A percentile compares a stretch with the other conserved stretches of the same genome.
phyloP scores from a whole-genome alignment of 2,113 vertebrate species.

The Chionomys nivalis region DNA sequence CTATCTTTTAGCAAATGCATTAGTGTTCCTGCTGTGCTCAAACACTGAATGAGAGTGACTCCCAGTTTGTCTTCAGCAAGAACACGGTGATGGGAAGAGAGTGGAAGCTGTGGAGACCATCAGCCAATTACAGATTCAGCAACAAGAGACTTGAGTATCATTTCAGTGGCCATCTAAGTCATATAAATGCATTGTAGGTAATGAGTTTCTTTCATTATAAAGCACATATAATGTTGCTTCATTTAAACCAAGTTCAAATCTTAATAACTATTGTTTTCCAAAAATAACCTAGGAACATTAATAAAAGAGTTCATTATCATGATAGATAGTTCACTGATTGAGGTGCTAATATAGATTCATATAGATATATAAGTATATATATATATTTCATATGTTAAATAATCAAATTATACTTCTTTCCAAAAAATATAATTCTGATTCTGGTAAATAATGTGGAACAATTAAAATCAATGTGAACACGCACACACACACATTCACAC shows the following conservation, averaged over 20 bases:
- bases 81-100: background rate
- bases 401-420: constrained; percentile 61
- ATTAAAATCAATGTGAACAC: background rate
- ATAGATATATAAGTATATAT: too few species aligned
- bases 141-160: background rate
- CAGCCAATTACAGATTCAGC: background rate
- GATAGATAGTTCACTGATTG: constrained; percentile 57
- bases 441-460: constrained; percentile 36
- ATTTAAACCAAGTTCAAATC: constrained; percentile 66
- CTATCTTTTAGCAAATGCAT: background rate
- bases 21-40: background rate
- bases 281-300: constrained; percentile 64
- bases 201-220: background rate
- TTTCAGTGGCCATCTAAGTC: background rate
- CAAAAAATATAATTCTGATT: constrained; percentile 5
- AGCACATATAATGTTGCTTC: background rate
- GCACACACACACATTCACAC: background rate
- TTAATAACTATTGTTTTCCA: constrained; percentile 61
- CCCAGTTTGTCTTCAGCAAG: background rate
- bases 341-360: constrained; percentile 51
- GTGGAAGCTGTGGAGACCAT: background rate
- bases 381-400: background rate
- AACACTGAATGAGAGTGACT: background rate
- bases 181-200: background rate
- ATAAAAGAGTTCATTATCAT: constrained; percentile 66